Percentiles rank a stretch among this genome's conserved stretches.
These are phyloP conservation scores for Hippoglossus hippoglossus DNA, from an alignment of 2,797 vertebrate genomes.

Conservation along the genomic window DNA sequence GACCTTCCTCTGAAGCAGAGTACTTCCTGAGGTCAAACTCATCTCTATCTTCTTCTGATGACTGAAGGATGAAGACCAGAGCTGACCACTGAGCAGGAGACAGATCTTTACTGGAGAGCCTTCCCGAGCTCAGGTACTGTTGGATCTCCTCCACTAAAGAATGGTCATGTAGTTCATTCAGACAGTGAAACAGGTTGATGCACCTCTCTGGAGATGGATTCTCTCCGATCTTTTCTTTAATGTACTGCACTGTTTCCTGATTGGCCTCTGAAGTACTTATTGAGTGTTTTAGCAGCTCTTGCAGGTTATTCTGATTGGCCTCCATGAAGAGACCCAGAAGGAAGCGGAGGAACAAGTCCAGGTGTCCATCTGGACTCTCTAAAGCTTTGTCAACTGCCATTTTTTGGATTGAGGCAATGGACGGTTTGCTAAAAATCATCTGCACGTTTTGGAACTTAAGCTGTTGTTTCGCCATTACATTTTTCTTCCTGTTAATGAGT, in stretches of 20 bases:
- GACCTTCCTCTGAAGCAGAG: conserved; percentile 10
- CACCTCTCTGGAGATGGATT: not conserved
- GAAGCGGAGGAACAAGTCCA: conserved; percentile 30
- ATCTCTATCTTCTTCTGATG: conserved; percentile 11
- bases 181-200: too few relatives aligned
- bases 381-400: conserved; percentile 21
- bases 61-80: conserved; percentile 25
- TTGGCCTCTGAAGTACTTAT: conserved; percentile 17
- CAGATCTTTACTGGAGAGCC: not conserved
- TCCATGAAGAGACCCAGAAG: conserved; percentile 18
- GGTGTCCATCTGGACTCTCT: conserved; percentile 23
- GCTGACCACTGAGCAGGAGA: conserved; percentile 36
- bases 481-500: conserved; percentile 15
- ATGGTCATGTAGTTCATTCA: too few relatives aligned
- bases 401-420: conserved; percentile 1
- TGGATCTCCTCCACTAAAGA: conserved; percentile 10
- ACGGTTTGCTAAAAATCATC: conserved; percentile 7
- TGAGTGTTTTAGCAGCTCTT: conserved; percentile 17
- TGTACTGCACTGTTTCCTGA: conserved; percentile 25
- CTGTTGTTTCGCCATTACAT: conserved; percentile 1
- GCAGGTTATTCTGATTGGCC: not conserved
- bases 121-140: conserved; percentile 10
- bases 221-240: conserved; percentile 28
- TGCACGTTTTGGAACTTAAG: not conserved
- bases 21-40: conserved; percentile 19